Percentiles rank a stretch among this genome's conserved stretches.
Conservation (phyloP, 2,888 invertebrate species). For the Empis stercorea region DNA sequence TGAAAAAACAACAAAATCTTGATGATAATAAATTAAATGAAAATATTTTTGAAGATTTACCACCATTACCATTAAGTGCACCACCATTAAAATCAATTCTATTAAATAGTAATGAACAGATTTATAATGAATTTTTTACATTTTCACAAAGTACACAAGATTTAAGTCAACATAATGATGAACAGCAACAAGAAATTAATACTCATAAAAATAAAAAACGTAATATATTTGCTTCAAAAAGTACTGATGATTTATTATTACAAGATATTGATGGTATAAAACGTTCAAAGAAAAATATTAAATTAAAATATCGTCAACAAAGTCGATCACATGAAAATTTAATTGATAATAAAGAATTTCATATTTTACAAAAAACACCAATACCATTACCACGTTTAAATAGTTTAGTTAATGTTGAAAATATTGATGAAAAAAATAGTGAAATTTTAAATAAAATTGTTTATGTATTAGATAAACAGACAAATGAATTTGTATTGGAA, state of each 20-base stretch:
- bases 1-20: background rate
- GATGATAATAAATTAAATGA: background rate
- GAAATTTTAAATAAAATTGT: slow-evolving; percentile 10
- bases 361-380: slow-evolving; percentile 14
- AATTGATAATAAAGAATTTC: slow-evolving; percentile 8
- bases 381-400: slow-evolving; percentile 27
- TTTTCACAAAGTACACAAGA: slow-evolving; percentile 14
- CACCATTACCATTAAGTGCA: slow-evolving; percentile 7
- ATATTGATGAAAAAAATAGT: background rate
- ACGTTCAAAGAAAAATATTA: slow-evolving; percentile 11
- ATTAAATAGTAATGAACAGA: slow-evolving; percentile 11
- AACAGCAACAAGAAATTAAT: too few relatives aligned
- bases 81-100: slow-evolving; percentile 10
- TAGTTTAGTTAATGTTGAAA: slow-evolving; percentile 18
- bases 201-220: background rate
- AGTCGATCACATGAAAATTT: slow-evolving; percentile 8
- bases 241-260: slow-evolving; percentile 18
- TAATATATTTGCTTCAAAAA: slow-evolving; percentile 13
- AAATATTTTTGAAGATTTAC: slow-evolving; percentile 4
- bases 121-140: slow-evolving; percentile 10
- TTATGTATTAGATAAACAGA: slow-evolving; percentile 12
- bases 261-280: slow-evolving; percentile 16
- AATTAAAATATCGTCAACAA: slow-evolving; percentile 14
- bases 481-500: slow-evolving; percentile 13
- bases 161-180: slow-evolving; percentile 1